A percentile compares a stretch with the other conserved stretches of the same genome.
Evolutionary conservation across 1,140 invertebrate species (phyloP).

Genomic region (Hirudo medicinalis): DNA sequence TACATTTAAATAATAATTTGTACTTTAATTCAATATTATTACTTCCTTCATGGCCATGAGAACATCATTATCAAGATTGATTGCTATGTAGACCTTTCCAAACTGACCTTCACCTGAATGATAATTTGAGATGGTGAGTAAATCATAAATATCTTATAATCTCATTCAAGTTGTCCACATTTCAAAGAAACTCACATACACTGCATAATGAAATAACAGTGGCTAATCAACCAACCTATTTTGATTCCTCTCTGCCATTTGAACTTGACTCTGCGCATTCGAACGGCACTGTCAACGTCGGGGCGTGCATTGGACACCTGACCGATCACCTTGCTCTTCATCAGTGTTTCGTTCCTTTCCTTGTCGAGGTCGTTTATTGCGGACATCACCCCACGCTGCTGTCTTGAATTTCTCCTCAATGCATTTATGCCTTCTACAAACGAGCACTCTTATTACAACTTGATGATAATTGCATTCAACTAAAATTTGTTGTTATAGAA

Average conservation of each 20-base stretch:
- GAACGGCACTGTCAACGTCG: constrained; percentile 45
- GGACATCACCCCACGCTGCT: too few species aligned
- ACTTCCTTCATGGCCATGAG: constrained; percentile 81
- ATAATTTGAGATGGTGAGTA: not conserved
- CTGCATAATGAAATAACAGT: too few species aligned
- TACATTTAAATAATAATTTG: not conserved
- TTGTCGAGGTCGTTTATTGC: too few species aligned
- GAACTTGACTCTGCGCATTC: constrained; percentile 60
- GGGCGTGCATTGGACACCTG: constrained; percentile 43
- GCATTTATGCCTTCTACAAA: too few species aligned
- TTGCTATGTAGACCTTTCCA: constrained; percentile 77
- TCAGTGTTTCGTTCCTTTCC: constrained; percentile 35
- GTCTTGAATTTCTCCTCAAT: too few species aligned
- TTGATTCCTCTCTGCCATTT: constrained; percentile 82
- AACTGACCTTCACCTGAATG: constrained; percentile 58
- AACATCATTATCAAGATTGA: constrained; percentile 79
- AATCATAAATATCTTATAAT: too few species aligned
- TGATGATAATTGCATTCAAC: not conserved
- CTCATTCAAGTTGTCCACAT: too few species aligned
- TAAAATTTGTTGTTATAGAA: not conserved
- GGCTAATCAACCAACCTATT: constrained; percentile 49
- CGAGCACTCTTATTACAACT: too few species aligned
- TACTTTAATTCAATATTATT: not conserved
- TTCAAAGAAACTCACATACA: too few species aligned
- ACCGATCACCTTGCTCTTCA: constrained; percentile 56